A percentile compares a stretch with the other conserved stretches of the same genome.
Conservation (phyloP, 2,113 vertebrate genomes). For the Willisornis vidua region DNA sequence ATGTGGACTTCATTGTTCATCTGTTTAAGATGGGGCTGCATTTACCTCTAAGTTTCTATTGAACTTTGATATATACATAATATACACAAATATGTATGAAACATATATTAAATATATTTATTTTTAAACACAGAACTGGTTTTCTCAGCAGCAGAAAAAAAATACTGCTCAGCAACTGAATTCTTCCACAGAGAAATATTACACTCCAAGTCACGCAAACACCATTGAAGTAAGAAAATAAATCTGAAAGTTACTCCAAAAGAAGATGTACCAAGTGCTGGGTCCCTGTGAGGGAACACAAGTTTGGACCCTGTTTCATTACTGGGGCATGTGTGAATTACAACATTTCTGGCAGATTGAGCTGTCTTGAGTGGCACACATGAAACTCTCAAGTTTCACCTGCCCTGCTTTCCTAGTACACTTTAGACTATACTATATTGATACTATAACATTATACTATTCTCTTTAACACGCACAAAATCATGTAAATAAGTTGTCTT, state of each 20-base stretch:
- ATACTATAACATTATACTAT: background rate
- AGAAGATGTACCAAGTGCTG: background rate
- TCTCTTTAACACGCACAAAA: background rate
- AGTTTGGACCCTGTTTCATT: background rate
- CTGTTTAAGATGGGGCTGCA: background rate
- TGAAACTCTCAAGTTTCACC: background rate
- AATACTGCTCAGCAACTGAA: background rate
- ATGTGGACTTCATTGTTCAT: background rate
- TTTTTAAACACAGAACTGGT: background rate
- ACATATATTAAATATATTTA: background rate
- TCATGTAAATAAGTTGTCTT: background rate
- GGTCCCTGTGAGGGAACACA: background rate
- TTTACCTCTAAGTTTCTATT: background rate
- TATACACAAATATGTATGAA: background rate
- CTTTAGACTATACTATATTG: background rate
- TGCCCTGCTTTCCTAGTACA: background rate
- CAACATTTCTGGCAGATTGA: background rate
- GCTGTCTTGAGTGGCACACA: background rate
- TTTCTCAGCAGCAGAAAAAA: background rate
- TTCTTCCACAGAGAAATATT: background rate
- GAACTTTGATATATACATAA: background rate
- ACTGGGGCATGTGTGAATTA: accelerated
- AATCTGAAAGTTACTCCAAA: background rate
- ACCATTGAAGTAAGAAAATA: background rate
- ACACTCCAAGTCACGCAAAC: background rate